These are phyloP conservation scores for Agelaius phoeniceus DNA, from an alignment of 2,113 vertebrate genomes.

Conservation along the genomic window DNA sequence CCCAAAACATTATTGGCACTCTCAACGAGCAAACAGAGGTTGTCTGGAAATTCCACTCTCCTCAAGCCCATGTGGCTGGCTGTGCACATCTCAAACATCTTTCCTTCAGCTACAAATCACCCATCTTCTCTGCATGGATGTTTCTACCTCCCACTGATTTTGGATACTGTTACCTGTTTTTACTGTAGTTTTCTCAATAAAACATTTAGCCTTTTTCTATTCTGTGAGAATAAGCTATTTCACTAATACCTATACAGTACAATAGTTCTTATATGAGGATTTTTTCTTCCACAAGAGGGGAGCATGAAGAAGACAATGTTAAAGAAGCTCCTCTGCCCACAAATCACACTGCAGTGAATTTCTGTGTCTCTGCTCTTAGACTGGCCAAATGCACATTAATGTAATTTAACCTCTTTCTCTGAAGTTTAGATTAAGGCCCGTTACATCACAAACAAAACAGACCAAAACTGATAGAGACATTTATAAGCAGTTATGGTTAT, in stretches of 20 bases:
- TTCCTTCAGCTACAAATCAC: background rate
- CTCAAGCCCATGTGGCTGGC: accelerated
- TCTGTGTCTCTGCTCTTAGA: background rate
- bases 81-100: accelerated
- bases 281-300: background rate
- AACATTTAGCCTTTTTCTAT: background rate
- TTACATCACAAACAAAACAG: background rate
- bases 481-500: constrained; percentile 25
- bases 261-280: background rate
- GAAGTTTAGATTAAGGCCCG: background rate
- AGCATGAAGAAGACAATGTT: accelerated
- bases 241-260: background rate
- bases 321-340: background rate
- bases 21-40: background rate
- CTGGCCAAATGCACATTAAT: constrained; percentile 13
- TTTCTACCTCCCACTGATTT: background rate
- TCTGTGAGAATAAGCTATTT: background rate
- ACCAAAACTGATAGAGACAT: constrained; percentile 9
- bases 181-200: background rate
- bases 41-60: background rate
- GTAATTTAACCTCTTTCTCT: constrained; percentile 22
- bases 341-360: background rate
- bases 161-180: background rate
- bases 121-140: background rate
- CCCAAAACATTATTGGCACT: background rate